Evolutionary conservation across 2,888 invertebrate species (phyloP).

Genomic region (Nymphalis c-album): DNA sequence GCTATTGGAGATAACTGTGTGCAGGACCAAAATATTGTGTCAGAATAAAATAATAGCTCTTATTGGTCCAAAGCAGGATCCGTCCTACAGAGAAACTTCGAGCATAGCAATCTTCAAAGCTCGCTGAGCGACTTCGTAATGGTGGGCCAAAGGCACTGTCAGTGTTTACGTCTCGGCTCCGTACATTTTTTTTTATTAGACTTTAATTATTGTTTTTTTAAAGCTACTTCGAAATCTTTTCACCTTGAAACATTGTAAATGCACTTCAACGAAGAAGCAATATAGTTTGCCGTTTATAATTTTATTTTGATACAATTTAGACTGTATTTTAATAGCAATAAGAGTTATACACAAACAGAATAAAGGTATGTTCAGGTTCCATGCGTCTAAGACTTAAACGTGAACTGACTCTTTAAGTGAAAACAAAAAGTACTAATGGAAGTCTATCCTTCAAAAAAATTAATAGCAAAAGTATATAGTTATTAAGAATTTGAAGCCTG

Average conservation of each 20-base stretch:
- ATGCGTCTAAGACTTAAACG: conserved; percentile 33
- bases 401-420: conserved; percentile 37
- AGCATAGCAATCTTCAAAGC: no score
- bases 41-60: no score
- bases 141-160: no score
- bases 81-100: no score
- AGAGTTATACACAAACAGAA: not conserved
- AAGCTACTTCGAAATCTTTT: conserved; percentile 30
- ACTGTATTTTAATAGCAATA: conserved; percentile 6
- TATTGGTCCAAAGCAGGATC: no score
- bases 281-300: not conserved
- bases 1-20: no score
- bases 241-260: conserved; percentile 27
- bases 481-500: no score
- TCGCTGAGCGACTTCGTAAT: no score
- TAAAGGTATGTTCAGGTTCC: conserved; percentile 2
- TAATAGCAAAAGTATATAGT: no score
- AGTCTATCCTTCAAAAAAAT: conserved; percentile 17
- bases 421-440: conserved; percentile 36
- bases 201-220: not conserved
- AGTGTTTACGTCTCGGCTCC: no score
- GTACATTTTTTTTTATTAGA: no score
- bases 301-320: not conserved
- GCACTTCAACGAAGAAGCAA: conserved; percentile 10
- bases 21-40: no score